These are phyloP conservation scores for Rhegmatorhina hoffmannsi DNA, from an alignment of 2,113 vertebrate genomes.

Conservation along the genomic window DNA sequence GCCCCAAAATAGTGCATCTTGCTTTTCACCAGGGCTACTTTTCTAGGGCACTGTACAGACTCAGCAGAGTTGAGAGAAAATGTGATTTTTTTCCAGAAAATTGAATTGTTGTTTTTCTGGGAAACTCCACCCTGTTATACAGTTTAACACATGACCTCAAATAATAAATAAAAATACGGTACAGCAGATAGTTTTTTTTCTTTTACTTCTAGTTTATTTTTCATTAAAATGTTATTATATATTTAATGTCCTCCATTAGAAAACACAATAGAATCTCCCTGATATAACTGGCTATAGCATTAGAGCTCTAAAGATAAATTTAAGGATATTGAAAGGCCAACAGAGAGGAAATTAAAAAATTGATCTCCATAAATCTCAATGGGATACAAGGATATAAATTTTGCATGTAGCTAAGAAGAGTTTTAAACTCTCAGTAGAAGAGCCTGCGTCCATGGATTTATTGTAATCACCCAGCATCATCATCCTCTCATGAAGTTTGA, in stretches of 20 bases:
- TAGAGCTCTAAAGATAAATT: not conserved
- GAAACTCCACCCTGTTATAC: not conserved
- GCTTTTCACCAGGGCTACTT: not conserved
- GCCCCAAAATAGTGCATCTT: not conserved
- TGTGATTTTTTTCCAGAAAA: not conserved
- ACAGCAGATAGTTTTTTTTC: not conserved
- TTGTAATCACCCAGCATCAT: not conserved
- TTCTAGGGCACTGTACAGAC: not conserved
- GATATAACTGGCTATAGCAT: not conserved
- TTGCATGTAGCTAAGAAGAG: not conserved
- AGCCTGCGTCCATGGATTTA: not conserved
- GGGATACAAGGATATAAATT: not conserved
- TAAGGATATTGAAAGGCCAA: not conserved
- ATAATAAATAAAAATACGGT: not conserved
- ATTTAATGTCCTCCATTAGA: not conserved
- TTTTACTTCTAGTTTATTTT: not conserved
- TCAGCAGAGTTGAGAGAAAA: not conserved
- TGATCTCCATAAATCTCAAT: not conserved
- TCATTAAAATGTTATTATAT: not conserved
- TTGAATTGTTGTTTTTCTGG: not conserved
- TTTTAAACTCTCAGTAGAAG: not conserved
- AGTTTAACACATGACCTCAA: not conserved
- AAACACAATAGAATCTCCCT: not conserved
- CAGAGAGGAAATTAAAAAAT: not conserved
- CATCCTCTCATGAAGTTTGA: not conserved